Conservation (phyloP, 1,140 invertebrate genomes). For the Patella vulgata region DNA sequence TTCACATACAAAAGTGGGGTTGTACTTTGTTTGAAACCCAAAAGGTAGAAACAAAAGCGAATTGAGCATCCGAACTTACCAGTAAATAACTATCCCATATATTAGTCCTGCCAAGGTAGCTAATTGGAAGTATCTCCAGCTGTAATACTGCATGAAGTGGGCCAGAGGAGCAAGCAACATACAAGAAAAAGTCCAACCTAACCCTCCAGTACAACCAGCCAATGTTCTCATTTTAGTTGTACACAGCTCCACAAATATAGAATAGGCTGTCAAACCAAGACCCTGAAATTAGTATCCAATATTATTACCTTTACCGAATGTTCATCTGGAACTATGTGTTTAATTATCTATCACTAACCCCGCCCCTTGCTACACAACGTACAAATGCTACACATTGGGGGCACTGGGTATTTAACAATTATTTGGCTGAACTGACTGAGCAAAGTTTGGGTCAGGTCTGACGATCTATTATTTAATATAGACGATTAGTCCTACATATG, state of each 20-base stretch:
- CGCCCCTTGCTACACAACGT: too few relatives aligned
- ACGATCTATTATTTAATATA: too few relatives aligned
- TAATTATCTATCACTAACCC: too few relatives aligned
- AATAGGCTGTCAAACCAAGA: constrained; percentile 10
- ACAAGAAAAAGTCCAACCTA: constrained; percentile 17
- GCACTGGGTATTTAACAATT: too few relatives aligned
- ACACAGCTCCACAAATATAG: constrained; percentile 28
- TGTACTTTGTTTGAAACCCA: neutral
- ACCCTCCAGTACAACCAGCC: constrained; percentile 9
- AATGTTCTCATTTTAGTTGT: constrained; percentile 14
- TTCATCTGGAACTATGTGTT: too few relatives aligned
- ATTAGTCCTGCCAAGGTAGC: neutral
- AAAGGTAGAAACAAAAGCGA: too few relatives aligned
- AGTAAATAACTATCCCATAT: constrained; percentile 19
- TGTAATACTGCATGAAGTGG: constrained; percentile 20
- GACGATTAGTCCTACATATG: too few relatives aligned
- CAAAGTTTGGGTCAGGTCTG: too few relatives aligned
- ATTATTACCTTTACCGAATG: too few relatives aligned
- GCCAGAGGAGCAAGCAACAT: constrained; percentile 17
- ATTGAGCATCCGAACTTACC: too few relatives aligned
- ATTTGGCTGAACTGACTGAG: too few relatives aligned
- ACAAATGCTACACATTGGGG: too few relatives aligned
- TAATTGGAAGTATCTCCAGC: constrained; percentile 40
- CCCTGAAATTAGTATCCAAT: constrained; percentile 27
- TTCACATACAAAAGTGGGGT: neutral